These are phyloP conservation scores for Plutella xylostella DNA, from an alignment of 2,888 invertebrate genomes.

Conservation along the genomic window DNA sequence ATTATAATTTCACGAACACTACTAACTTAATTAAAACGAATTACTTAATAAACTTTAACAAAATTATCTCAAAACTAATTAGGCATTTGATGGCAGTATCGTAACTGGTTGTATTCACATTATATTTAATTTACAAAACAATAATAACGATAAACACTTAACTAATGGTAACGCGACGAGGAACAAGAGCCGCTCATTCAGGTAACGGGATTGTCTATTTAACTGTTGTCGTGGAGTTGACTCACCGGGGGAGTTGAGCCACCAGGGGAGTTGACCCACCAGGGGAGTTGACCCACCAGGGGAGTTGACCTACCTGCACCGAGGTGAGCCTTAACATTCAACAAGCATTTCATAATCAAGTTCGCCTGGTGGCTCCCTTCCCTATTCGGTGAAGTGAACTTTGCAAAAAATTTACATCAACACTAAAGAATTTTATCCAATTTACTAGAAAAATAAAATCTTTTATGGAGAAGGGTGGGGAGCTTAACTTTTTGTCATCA, in stretches of 20 bases:
- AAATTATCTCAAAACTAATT: constrained; percentile 54
- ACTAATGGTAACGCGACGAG: constrained; percentile 67
- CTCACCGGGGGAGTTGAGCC: too few species aligned
- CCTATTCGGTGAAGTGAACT: too few species aligned
- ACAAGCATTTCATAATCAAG: too few species aligned
- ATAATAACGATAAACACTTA: constrained; percentile 51
- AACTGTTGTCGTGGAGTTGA: too few species aligned
- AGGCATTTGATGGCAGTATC: constrained; percentile 69
- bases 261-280: too few species aligned
- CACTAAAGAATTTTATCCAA: background rate
- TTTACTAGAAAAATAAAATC: background rate
- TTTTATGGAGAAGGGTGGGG: background rate
- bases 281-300: too few species aligned
- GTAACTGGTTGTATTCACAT: constrained; percentile 63
- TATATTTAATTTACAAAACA: constrained; percentile 56
- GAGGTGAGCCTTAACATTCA: too few species aligned
- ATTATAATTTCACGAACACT: constrained; percentile 54
- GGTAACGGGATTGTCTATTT: constrained; percentile 64
- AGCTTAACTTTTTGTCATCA: background rate
- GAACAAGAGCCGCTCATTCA: constrained; percentile 64
- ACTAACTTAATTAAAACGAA: constrained; percentile 42
- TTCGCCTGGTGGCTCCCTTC: too few species aligned
- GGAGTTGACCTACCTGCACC: too few species aligned
- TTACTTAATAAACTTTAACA: constrained; percentile 37
- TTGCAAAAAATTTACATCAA: too few species aligned